Conservation (phyloP, 2,113 vertebrate species). For the Marmota flaviventris region DNA sequence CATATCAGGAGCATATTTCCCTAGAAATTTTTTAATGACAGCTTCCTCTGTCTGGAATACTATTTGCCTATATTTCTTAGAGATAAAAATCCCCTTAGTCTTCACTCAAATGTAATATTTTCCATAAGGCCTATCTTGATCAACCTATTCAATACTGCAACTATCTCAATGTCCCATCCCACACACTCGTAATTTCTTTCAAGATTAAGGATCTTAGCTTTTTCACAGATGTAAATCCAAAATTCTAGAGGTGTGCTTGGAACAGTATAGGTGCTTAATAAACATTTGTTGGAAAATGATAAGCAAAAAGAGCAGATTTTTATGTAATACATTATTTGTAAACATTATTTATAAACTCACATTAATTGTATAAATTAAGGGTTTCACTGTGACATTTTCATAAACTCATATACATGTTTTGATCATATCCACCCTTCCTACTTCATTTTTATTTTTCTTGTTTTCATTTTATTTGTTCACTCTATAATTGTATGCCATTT, state of each 20-base stretch:
- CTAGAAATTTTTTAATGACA: not conserved
- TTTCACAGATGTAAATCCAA: not conserved
- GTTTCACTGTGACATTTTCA: not conserved
- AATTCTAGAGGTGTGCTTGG: not conserved
- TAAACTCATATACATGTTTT: not conserved
- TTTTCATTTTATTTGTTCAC: not conserved
- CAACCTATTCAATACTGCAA: not conserved
- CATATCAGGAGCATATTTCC: not conserved
- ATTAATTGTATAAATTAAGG: not conserved
- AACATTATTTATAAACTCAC: not conserved
- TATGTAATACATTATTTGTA: not conserved
- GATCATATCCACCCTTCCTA: not conserved
- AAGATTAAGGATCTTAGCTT: not conserved
- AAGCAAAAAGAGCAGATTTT: not conserved
- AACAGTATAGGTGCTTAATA: not conserved
- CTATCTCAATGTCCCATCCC: not conserved
- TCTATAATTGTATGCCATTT: not conserved
- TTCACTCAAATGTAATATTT: not conserved
- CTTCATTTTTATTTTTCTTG: not conserved
- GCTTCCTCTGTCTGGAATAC: not conserved
- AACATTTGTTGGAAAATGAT: conserved; percentile 24
- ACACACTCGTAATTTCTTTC: not conserved
- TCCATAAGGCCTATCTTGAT: not conserved
- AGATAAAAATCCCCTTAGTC: not conserved
- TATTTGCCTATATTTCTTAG: not conserved